Conservation (phyloP, 2,888 invertebrate genomes). For the Tribolium freemani region DNA sequence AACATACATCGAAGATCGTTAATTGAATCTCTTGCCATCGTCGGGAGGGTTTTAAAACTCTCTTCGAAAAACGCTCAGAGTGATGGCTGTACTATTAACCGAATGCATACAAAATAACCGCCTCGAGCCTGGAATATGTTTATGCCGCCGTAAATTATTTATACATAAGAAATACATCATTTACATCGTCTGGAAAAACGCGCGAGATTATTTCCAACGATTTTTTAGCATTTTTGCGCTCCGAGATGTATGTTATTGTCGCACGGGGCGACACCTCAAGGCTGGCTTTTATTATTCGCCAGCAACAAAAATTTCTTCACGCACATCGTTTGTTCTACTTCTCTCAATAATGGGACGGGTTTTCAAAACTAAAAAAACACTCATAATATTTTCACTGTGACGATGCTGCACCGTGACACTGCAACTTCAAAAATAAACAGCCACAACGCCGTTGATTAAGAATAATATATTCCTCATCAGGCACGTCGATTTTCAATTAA, state of each 20-base stretch:
- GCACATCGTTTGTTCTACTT: slow-evolving; percentile 22
- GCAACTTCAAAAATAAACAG: slow-evolving; percentile 33
- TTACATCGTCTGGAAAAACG: slow-evolving; percentile 58
- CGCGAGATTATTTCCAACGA: slow-evolving; percentile 42
- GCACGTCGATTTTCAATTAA: slow-evolving; percentile 41
- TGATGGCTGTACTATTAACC: slow-evolving; percentile 56
- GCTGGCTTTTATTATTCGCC: slow-evolving; percentile 28
- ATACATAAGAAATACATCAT: slow-evolving; percentile 58
- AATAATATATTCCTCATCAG: slow-evolving; percentile 40
- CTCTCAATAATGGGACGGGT: slow-evolving; percentile 4
- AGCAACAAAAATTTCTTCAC: slow-evolving; percentile 13
- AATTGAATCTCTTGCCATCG: slow-evolving; percentile 47
- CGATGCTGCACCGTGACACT: slow-evolving; percentile 24
- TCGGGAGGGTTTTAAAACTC: neutral
- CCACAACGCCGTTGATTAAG: slow-evolving; percentile 31
- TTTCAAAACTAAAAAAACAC: slow-evolving; percentile 3
- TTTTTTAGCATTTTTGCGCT: slow-evolving; percentile 13
- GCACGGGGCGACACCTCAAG: slow-evolving; percentile 46
- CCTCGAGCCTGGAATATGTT: slow-evolving; percentile 54
- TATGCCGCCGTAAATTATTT: slow-evolving; percentile 61
- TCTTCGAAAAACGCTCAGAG: slow-evolving; percentile 45
- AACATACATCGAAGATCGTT: slow-evolving; percentile 51
- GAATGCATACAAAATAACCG: slow-evolving; percentile 56
- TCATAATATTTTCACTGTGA: slow-evolving; percentile 21
- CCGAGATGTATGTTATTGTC: slow-evolving; percentile 40